Evolutionary conservation across 2,113 vertebrate genomes (phyloP).

Genomic region (Girardinichthys multiradiatus): DNA sequence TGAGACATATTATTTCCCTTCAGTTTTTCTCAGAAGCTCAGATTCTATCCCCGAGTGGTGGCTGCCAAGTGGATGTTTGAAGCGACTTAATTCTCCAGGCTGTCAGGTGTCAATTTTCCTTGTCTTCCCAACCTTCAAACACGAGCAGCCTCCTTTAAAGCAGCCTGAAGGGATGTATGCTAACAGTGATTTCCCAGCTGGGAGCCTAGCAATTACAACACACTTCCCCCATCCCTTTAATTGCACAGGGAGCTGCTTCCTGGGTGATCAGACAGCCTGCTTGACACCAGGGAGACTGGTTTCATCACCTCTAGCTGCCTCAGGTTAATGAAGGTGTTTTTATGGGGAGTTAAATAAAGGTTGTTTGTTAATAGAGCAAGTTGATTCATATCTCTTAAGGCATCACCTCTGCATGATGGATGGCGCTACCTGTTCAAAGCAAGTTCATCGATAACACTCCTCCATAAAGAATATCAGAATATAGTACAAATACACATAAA

Average conservation of each 20-base stretch:
- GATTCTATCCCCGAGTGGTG: constrained; percentile 23
- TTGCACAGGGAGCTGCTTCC: constrained; percentile 74
- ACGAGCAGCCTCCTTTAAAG: constrained; percentile 62
- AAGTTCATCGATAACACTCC: constrained; percentile 6
- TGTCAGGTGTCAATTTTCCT: constrained; percentile 73
- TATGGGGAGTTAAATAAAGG: constrained; percentile 63
- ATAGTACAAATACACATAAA: not conserved
- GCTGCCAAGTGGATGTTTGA: constrained; percentile 59
- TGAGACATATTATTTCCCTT: constrained; percentile 43
- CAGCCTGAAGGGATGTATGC: constrained; percentile 66
- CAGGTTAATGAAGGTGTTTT: constrained; percentile 66
- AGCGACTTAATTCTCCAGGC: constrained; percentile 47
- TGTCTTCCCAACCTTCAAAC: constrained; percentile 69
- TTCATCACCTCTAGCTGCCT: constrained; percentile 63
- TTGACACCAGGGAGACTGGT: constrained; percentile 65
- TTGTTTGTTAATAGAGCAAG: constrained; percentile 55
- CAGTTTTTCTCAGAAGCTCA: constrained; percentile 31
- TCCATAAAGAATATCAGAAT: not conserved
- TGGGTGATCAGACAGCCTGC: constrained; percentile 60
- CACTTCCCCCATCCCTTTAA: constrained; percentile 73
- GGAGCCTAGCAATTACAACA: constrained; percentile 75
- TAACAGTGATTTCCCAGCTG: constrained; percentile 74
- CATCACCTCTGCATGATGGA: constrained; percentile 41
- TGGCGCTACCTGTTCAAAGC: constrained; percentile 8
- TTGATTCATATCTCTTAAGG: constrained; percentile 45